Evolutionary conservation across 1,140 invertebrate genomes (phyloP).

Genomic region (Brachystomella parvula): DNA sequence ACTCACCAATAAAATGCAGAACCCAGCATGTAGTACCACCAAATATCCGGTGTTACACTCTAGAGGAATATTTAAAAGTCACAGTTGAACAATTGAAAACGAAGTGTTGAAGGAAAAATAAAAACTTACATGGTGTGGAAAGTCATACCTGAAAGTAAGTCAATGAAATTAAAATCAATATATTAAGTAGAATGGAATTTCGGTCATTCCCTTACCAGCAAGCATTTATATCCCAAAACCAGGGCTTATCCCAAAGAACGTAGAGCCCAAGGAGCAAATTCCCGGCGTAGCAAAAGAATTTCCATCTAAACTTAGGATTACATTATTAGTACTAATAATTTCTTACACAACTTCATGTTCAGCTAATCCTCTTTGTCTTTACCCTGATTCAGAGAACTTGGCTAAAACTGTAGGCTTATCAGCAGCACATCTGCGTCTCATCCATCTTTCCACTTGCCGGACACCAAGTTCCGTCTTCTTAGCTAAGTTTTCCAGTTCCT

Average conservation of each 20-base stretch:
- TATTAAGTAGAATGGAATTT: too few relatives aligned
- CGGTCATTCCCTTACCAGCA: too few relatives aligned
- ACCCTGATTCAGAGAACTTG: slow-evolving; percentile 85
- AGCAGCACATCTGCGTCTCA: slow-evolving; percentile 66
- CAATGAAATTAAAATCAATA: too few relatives aligned
- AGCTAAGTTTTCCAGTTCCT: slow-evolving; percentile 63
- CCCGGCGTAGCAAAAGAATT: slow-evolving; percentile 75
- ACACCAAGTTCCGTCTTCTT: slow-evolving; percentile 83
- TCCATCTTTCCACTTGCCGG: slow-evolving; percentile 82
- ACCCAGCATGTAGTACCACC: slow-evolving; percentile 94
- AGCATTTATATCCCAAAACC: slow-evolving; percentile 86
- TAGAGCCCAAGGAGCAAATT: slow-evolving; percentile 75
- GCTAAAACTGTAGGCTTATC: slow-evolving; percentile 78
- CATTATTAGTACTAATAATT: slow-evolving; percentile 11
- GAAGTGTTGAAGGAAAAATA: slow-evolving; percentile 11
- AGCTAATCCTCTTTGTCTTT: slow-evolving; percentile 25
- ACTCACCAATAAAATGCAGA: too few relatives aligned
- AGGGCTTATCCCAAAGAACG: slow-evolving; percentile 83
- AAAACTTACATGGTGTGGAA: slow-evolving; percentile 46
- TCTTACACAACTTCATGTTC: background rate
- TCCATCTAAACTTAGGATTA: slow-evolving; percentile 56
- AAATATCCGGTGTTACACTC: slow-evolving; percentile 52
- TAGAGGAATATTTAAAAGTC: slow-evolving; percentile 27
- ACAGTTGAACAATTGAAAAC: slow-evolving; percentile 1
- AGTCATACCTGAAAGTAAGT: too few relatives aligned